phyloP scores from a whole-genome alignment of 2,797 vertebrate genomes.

The Mus minutoides region DNA sequence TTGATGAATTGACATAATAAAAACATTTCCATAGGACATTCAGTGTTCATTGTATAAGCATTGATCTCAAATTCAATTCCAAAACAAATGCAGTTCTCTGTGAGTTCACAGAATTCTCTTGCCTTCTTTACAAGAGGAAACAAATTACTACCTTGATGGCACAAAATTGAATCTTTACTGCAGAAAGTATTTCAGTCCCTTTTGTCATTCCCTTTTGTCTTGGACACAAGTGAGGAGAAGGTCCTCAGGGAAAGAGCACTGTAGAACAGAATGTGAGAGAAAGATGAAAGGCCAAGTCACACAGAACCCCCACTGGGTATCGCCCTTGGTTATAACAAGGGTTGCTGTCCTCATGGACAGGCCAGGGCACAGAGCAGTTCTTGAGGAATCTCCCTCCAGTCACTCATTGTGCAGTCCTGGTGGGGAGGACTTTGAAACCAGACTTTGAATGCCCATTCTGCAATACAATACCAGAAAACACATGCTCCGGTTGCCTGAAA shows the following conservation, averaged over 20 bases:
- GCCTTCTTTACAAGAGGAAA: not conserved
- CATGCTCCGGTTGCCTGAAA: no score
- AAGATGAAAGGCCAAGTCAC: accelerated
- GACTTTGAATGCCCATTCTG: not conserved
- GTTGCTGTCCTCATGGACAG: not conserved
- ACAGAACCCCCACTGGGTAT: not conserved
- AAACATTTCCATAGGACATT: not conserved
- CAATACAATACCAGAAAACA: not conserved
- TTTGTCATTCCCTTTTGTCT: slow-evolving; percentile 5
- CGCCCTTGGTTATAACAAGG: not conserved
- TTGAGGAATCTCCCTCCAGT: not conserved
- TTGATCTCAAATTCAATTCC: not conserved
- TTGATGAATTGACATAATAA: not conserved
- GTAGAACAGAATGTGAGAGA: not conserved
- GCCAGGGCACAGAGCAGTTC: not conserved
- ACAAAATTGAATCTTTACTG: not conserved
- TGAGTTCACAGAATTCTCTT: not conserved
- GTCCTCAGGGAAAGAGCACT: not conserved
- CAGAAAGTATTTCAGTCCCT: not conserved
- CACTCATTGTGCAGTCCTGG: not conserved
- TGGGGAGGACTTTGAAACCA: not conserved
- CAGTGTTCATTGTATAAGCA: not conserved
- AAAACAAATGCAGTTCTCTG: not conserved
- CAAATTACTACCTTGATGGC: not conserved
- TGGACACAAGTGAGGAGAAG: slow-evolving; percentile 20